A percentile compares a stretch with the other conserved stretches of the same genome.
phyloP scores from a whole-genome alignment of 2,888 invertebrate species.

The Clunio marinus region DNA sequence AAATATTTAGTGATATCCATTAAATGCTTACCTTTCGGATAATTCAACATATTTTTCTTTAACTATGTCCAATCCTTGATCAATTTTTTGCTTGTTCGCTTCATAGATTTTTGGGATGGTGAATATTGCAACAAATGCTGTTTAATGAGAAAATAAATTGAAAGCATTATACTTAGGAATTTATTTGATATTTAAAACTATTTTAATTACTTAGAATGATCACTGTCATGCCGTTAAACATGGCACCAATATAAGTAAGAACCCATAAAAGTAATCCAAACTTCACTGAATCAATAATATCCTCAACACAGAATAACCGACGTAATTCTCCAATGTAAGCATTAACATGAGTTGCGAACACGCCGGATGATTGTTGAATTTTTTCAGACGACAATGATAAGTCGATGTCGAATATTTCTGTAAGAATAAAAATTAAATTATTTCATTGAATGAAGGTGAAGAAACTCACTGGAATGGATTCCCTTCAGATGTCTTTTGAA shows the following conservation, averaged over 20 bases:
- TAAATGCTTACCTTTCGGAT: conserved; percentile 72
- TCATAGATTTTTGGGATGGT: conserved; percentile 95
- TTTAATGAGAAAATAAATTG: conserved; percentile 28
- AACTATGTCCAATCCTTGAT: conserved; percentile 83
- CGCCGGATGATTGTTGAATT: conserved; percentile 81
- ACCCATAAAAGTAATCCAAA: conserved; percentile 94
- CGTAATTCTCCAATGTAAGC: conserved; percentile 77
- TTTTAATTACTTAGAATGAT: conserved; percentile 88
- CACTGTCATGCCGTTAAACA: conserved; percentile 99
- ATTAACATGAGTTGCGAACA: conserved; percentile 82
- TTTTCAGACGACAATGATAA: conserved; percentile 85
- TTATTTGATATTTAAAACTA: background rate
- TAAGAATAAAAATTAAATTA: too few species aligned
- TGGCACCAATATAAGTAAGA: conserved; percentile 94
- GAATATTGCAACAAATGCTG: conserved; percentile 89
- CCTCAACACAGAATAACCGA: conserved; percentile 92
- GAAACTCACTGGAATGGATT: conserved; percentile 92
- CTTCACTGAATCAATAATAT: conserved; percentile 92
- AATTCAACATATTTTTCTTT: conserved; percentile 84
- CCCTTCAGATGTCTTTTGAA: conserved; percentile 94
- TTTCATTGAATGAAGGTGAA: too few species aligned
- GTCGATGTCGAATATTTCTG: conserved; percentile 82
- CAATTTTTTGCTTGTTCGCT: conserved; percentile 89
- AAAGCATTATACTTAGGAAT: background rate
- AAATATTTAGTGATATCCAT: too few species aligned